These are phyloP conservation scores for Trematomus bernacchii DNA, from an alignment of 2,797 vertebrate genomes.

Conservation along the genomic window DNA sequence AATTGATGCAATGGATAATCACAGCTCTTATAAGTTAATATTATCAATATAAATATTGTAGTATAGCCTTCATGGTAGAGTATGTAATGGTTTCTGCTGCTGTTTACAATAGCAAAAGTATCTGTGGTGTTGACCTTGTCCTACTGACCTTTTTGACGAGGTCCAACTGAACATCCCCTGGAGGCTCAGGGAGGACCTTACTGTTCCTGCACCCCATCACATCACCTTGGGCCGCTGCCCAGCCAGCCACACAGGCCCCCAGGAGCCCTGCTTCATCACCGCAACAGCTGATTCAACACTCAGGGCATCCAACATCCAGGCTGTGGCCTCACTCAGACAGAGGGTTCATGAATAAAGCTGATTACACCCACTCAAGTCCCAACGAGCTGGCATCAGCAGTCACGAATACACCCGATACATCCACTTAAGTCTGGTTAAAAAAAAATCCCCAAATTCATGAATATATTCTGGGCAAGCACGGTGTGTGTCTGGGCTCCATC, in stretches of 20 bases:
- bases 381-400: conserved; percentile 56
- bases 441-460: conserved; percentile 38
- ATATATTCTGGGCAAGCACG: conserved; percentile 8
- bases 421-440: conserved; percentile 32
- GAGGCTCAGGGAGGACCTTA: conserved; percentile 98
- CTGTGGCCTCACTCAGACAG: conserved; percentile 38
- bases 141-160: conserved; percentile 93
- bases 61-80: background rate
- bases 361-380: conserved; percentile 49
- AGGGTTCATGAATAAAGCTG: conserved; percentile 57
- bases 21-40: background rate
- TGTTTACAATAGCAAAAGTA: background rate
- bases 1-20: background rate
- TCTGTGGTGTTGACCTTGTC: background rate
- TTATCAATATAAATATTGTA: background rate
- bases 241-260: conserved; percentile 84
- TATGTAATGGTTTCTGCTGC: background rate
- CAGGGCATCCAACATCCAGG: conserved; percentile 66
- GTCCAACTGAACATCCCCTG: conserved; percentile 94
- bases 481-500: conserved; percentile 4
- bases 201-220: conserved; percentile 99
- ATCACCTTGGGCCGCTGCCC: conserved; percentile 86
- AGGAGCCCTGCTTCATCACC: conserved; percentile 82
- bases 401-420: conserved; percentile 33
- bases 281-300: conserved; percentile 67